phyloP scores from a whole-genome alignment of 2,113 vertebrate genomes.

The Siphamia tubifer region DNA sequence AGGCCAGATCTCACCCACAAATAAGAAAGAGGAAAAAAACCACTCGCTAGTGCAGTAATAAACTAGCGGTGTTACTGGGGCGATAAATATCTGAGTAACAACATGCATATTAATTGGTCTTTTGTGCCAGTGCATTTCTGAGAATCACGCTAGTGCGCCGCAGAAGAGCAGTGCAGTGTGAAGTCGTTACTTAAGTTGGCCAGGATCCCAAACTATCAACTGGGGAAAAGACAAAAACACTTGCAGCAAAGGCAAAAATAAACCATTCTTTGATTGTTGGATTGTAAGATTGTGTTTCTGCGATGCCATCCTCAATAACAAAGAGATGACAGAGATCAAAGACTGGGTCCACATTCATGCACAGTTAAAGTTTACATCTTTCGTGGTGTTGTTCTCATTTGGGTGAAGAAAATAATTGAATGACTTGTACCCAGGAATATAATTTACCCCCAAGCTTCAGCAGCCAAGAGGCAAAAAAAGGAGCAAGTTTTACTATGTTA shows the following conservation, averaged over 20 bases:
- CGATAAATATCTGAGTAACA: slow-evolving; percentile 52
- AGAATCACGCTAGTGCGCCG: slow-evolving; percentile 32
- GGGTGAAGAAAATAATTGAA: neutral
- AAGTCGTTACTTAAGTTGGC: slow-evolving; percentile 59
- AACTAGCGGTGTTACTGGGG: slow-evolving; percentile 31
- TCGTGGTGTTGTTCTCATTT: neutral
- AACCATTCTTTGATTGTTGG: neutral
- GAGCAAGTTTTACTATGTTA: too few species aligned
- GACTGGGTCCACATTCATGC: too few species aligned
- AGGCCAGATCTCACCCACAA: neutral
- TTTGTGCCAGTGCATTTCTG: slow-evolving; percentile 51
- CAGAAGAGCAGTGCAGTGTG: slow-evolving; percentile 40
- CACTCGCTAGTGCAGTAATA: slow-evolving; percentile 18
- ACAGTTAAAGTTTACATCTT: too few species aligned
- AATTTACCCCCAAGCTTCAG: slow-evolving; percentile 8
- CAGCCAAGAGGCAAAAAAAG: slow-evolving; percentile 3
- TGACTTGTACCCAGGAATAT: slow-evolving; percentile 6
- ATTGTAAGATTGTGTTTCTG: neutral
- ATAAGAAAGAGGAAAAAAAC: neutral
- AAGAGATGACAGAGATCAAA: too few species aligned
- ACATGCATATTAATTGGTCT: slow-evolving; percentile 58
- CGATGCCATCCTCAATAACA: neutral
- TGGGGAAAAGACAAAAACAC: slow-evolving; percentile 23
- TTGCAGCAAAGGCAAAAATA: slow-evolving; percentile 31
- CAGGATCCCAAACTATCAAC: slow-evolving; percentile 48